phyloP scores from a whole-genome alignment of 2,888 invertebrate species.

The Andrena minutula region DNA sequence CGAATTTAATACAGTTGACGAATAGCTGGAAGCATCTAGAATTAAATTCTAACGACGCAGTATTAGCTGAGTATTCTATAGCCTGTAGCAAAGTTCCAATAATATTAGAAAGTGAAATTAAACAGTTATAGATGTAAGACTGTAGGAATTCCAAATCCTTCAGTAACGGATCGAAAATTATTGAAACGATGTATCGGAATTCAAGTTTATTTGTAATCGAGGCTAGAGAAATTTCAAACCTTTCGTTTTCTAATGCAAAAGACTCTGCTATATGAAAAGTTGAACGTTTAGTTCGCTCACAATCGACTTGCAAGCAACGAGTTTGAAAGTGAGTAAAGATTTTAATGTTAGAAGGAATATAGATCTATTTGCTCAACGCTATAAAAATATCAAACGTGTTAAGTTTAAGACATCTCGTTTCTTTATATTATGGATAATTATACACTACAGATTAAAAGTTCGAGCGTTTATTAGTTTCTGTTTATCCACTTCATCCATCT shows the following conservation, averaged over 20 bases:
- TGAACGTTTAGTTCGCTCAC: too few relatives aligned
- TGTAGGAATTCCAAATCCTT: neutral
- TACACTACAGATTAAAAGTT: too few relatives aligned
- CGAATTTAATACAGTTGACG: slow-evolving; percentile 1
- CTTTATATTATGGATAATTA: too few relatives aligned
- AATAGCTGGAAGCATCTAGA: slow-evolving; percentile 6
- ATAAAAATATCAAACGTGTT: too few relatives aligned
- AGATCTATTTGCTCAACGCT: too few relatives aligned
- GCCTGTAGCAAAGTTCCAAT: neutral
- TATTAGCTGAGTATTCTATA: slow-evolving; percentile 7
- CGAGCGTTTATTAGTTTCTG: too few relatives aligned
- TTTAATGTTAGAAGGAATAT: too few relatives aligned
- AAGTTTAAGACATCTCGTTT: too few relatives aligned
- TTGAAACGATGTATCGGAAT: neutral
- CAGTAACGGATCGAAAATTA: neutral
- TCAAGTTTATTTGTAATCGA: neutral
- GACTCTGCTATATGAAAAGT: neutral
- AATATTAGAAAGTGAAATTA: neutral
- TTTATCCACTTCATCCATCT: too few relatives aligned
- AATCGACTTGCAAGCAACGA: too few relatives aligned
- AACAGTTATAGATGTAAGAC: neutral
- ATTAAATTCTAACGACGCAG: slow-evolving; percentile 12
- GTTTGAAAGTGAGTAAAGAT: too few relatives aligned
- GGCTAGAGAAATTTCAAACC: neutral
- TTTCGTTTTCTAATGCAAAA: neutral